Evolutionary conservation across 2,113 vertebrate species (phyloP).

Genomic region (Leuciscus idus): DNA sequence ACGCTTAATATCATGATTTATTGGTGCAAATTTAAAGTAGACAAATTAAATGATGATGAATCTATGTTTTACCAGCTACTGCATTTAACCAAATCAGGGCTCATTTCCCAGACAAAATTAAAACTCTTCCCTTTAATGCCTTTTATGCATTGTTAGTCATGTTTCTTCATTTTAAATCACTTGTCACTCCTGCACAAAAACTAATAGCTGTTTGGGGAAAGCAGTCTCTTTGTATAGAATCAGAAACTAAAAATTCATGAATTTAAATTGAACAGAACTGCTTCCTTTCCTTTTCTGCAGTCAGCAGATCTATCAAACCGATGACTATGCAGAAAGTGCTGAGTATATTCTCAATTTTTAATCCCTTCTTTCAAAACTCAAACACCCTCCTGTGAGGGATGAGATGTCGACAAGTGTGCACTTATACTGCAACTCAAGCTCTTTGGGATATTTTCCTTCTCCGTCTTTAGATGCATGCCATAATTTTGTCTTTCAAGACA

Average conservation of each 20-base stretch:
- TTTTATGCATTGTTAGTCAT: background rate
- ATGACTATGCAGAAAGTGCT: background rate
- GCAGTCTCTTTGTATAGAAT: background rate
- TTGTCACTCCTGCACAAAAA: background rate
- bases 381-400: background rate
- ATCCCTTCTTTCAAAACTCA: background rate
- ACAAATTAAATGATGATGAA: background rate
- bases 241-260: background rate
- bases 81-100: background rate
- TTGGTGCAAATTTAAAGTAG: background rate
- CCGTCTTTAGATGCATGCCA: background rate
- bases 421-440: conserved; percentile 9
- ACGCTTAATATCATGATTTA: background rate
- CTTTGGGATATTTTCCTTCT: background rate
- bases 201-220: background rate
- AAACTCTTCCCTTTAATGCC: background rate
- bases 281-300: background rate
- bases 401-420: background rate
- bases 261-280: background rate
- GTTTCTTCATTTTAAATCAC: background rate
- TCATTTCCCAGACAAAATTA: background rate
- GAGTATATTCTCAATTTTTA: background rate
- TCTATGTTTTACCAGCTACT: background rate
- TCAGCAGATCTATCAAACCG: conserved; percentile 6
- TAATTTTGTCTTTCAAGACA: background rate